Percentiles rank a stretch among this genome's conserved stretches.
Evolutionary conservation across 2,797 vertebrate species (phyloP).

Genomic region (Takifugu ocellatus): DNA sequence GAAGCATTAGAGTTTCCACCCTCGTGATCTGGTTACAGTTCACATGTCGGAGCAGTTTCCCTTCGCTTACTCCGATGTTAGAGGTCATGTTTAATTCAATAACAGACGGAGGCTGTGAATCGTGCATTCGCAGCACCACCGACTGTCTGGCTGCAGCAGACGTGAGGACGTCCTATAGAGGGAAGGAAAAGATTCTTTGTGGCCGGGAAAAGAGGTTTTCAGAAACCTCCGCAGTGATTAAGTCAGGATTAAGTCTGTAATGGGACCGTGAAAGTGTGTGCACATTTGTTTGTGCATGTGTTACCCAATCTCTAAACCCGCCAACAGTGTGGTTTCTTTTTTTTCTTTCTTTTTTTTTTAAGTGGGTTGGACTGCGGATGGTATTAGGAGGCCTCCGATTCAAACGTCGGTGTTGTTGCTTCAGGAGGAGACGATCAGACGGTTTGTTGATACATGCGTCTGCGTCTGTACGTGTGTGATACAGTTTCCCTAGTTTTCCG

Average conservation of each 20-base stretch:
- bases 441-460: background rate
- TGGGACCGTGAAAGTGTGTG: conserved; percentile 25
- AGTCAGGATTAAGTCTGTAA: conserved; percentile 44
- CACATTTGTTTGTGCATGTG: conserved; percentile 27
- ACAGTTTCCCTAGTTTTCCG: background rate
- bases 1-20: conserved; percentile 8
- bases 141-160: conserved; percentile 20
- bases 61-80: conserved; percentile 16
- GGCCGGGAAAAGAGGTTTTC: conserved; percentile 40
- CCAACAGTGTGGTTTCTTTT: conserved; percentile 29
- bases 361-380: conserved; percentile 3
- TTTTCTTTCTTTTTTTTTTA: background rate
- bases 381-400: conserved; percentile 39
- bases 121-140: conserved; percentile 6
- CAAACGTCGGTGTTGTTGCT: conserved; percentile 44
- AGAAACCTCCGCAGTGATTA: conserved; percentile 43
- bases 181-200: conserved; percentile 32
- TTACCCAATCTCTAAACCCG: conserved; percentile 42
- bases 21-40: conserved; percentile 2
- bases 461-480: background rate
- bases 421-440: conserved; percentile 25
- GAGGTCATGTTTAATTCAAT: conserved; percentile 27
- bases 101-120: conserved; percentile 25
- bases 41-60: conserved; percentile 8
- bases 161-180: conserved; percentile 20